Evolutionary conservation across 2,888 invertebrate genomes (phyloP), one percentile per base, ranked within the genome.

Genomic region (Lepeophtheirus nordmannii): DNA sequence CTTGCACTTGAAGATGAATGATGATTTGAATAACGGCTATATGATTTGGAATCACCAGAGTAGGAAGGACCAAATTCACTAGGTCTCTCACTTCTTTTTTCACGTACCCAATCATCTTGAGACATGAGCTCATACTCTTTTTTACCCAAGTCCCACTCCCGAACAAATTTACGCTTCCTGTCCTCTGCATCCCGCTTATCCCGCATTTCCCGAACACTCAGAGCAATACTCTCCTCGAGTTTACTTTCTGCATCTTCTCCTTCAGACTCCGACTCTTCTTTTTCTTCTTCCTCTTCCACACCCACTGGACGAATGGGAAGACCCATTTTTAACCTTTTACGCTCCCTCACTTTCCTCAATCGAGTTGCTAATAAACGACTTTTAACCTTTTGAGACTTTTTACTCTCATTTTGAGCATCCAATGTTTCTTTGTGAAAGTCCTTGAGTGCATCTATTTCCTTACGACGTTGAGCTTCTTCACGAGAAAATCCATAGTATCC

Each of bases 401-500:
- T 80, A 70, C 84, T 81, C 5, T 14, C 53, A 12, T 68, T 58
- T 12, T 66, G 68, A 0, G 83, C 82, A 17, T 78, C 76, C 67
- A 84, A 75, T 0, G 90, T 90, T 72, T 85, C 83, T 68, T 82
- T 78, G 0, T 91, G 80, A 38, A 85, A 75, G 69, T 83, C 82
- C 62, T 82, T 79, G 67, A 96, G 78, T 70, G 84, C 84, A 63
- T 84, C 83, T 79, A 91, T 87, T 75, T 96, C 91, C 71, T 83
- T 82, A 1, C 80, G 78, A 70, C 94, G 83, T 72, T 84, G 82
- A 1, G 80, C 80, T 71, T 90, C 89, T 71, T 93, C 87, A 58
- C 85, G 86, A 14, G 92, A 89, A 75, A 96, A 93, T 23, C 85
- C 82, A 76, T 85, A 94, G 77, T 89, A 96, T 8, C 89, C 89